phyloP scores from a whole-genome alignment of 2,797 vertebrate genomes.

The Lacerta viridis region DNA sequence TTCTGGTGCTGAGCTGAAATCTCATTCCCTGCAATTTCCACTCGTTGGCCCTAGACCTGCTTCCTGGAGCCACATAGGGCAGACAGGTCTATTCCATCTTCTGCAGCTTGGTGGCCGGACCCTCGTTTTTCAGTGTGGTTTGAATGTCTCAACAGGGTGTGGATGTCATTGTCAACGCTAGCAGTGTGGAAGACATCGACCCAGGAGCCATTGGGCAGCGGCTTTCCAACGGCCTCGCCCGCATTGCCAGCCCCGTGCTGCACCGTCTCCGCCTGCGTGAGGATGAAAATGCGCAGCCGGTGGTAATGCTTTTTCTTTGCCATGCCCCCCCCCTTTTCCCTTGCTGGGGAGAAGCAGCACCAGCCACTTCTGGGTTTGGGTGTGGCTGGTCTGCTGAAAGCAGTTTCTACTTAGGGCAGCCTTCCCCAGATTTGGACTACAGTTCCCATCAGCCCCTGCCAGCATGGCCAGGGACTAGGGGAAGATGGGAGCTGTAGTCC shows the following conservation, averaged over 20 bases:
- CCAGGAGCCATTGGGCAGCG: constrained; percentile 92
- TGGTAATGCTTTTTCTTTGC: constrained; percentile 81
- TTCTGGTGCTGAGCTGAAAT: background rate
- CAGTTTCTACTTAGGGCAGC: background rate
- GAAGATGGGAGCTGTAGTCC: background rate
- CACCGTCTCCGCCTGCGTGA: constrained; percentile 90
- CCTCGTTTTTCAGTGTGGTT: background rate
- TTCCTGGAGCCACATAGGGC: background rate
- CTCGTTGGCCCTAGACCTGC: background rate
- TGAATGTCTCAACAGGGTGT: constrained; percentile 84
- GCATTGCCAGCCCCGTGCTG: constrained; percentile 91
- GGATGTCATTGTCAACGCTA: constrained; percentile 93
- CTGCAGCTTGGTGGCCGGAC: background rate
- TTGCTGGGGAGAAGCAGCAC: background rate
- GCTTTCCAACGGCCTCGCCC: constrained; percentile 90
- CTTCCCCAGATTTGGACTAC: background rate
- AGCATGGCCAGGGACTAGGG: background rate
- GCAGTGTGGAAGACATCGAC: constrained; percentile 96
- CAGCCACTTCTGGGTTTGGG: background rate
- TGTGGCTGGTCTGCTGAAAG: background rate
- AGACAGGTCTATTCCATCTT: background rate
- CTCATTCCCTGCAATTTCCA: background rate
- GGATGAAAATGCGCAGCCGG: constrained; percentile 87
- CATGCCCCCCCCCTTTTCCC: background rate
- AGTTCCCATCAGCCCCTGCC: background rate